Evolutionary conservation across 1,140 invertebrate genomes (phyloP).

Genomic region (Euglossa dilemma): DNA sequence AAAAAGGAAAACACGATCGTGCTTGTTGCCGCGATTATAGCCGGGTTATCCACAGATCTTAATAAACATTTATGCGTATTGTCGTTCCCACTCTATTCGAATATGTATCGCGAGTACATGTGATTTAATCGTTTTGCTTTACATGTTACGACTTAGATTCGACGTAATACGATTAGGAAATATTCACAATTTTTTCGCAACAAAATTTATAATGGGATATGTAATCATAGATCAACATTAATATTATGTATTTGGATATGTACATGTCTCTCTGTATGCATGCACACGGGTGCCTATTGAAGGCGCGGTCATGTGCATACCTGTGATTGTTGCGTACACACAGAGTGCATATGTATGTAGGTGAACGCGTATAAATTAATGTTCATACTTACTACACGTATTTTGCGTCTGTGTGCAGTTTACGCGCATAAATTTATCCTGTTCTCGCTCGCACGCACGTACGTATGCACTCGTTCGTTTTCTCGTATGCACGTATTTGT

Average conservation of each 20-base stretch:
- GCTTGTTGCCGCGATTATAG: not conserved
- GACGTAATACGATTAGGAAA: conserved; percentile 70
- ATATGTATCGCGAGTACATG: not conserved
- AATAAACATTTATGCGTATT: not conserved
- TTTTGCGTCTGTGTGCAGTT: not conserved
- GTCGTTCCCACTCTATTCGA: not conserved
- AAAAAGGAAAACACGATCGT: not conserved
- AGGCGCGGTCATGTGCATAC: too few species aligned
- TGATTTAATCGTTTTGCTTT: conserved; percentile 5
- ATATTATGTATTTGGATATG: conserved; percentile 44
- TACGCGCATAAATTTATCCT: not conserved
- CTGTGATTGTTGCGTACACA: not conserved
- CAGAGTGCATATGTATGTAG: not conserved
- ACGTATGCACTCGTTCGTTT: not conserved
- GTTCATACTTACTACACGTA: not conserved
- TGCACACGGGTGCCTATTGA: not conserved
- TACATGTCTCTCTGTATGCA: conserved; percentile 17
- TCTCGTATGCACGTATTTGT: conserved; percentile 23
- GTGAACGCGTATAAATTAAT: not conserved
- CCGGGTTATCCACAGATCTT: not conserved
- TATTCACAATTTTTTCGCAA: conserved; percentile 60
- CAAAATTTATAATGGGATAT: conserved; percentile 60
- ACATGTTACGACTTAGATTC: conserved; percentile 40
- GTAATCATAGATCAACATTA: conserved; percentile 56
- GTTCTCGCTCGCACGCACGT: not conserved